Evolutionary conservation across 1,140 invertebrate genomes (phyloP), one percentile per base, ranked within the genome.

Genomic region (Oedothorax gibbosus): DNA sequence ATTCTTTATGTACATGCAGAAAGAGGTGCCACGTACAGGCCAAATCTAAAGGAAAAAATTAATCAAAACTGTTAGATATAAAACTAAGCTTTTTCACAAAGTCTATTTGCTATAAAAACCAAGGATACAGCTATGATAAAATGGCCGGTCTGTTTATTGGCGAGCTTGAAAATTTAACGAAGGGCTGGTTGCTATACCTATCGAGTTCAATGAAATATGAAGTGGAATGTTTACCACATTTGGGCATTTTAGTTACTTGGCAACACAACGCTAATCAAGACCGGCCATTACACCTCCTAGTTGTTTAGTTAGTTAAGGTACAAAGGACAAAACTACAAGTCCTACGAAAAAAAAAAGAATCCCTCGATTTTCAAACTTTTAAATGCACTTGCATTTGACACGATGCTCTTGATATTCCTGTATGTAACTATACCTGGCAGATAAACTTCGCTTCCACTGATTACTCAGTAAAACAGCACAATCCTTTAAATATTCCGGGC

Each of bases 401-500:
- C n/a, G n/a, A n/a, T 14, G n/a, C 0, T 60, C 5, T n/a, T 21
- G 35, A 66, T 66, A 20, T 21, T 66, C 12, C 11, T 21, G 20
- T 20, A 8, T 65, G 10, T 10, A 18, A 64, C 7, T 7, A 18
- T 57, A 81, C 80, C 80, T 82, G n/a, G 80, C 80, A 54, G 80
- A 82, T 15, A 65, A 65, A 54, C 80, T 82, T 73, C 80, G 54
- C 73, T 72, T 64, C 80, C 80, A 82, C n/a, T 82, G 80, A 9
- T 56, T 73, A 18, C 73, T 82, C 35, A 82, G 54, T 53, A 82
- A 73, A 21, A 18, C 35, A 14, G 80, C 68, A 54, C 69, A 73
- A 14, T 57, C 56, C 0, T 73, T 21, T 53, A 65, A 20, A 64
- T 51, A 73, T 64, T 73, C 56, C 54, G 54, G 21, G n/a, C 62